phyloP scores from a whole-genome alignment of 1,140 invertebrate genomes.

The Aethina tumida region DNA sequence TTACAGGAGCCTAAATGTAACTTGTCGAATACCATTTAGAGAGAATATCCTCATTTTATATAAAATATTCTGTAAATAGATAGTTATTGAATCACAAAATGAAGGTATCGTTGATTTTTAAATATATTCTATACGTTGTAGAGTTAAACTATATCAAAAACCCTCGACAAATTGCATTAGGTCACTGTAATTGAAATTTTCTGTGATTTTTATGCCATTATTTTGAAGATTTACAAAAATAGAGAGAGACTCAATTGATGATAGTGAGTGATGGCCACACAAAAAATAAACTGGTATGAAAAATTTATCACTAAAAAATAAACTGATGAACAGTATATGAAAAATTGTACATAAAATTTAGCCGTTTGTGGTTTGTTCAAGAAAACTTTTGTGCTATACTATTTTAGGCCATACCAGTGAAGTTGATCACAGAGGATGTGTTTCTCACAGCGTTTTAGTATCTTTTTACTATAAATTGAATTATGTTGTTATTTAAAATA shows the following conservation, averaged over 20 bases:
- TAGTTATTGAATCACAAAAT: too few species aligned
- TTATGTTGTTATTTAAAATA: not conserved
- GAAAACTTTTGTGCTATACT: slow-evolving; percentile 8
- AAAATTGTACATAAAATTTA: slow-evolving; percentile 22
- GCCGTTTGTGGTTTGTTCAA: slow-evolving; percentile 10
- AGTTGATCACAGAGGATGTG: slow-evolving; percentile 1
- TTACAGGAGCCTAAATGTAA: too few species aligned
- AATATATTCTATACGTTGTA: too few species aligned
- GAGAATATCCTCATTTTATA: too few species aligned
- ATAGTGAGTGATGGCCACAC: slow-evolving; percentile 1
- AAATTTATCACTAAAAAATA: too few species aligned
- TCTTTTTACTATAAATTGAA: not conserved
- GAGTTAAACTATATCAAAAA: not conserved
- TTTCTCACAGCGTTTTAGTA: not conserved
- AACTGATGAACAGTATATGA: slow-evolving; percentile 32
- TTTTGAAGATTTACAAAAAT: not conserved
- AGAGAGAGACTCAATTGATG: slow-evolving; percentile 13
- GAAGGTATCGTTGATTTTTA: too few species aligned
- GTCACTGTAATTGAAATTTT: not conserved
- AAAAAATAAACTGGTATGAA: not conserved
- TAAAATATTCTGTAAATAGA: too few species aligned
- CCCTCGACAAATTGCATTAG: not conserved
- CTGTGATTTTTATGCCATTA: not conserved
- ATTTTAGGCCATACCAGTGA: slow-evolving; percentile 2
- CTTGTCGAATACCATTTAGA: too few species aligned